Evolutionary conservation across 1,140 invertebrate genomes (phyloP), one percentile per base, ranked within the genome.

Genomic region (Tribolium madens): DNA sequence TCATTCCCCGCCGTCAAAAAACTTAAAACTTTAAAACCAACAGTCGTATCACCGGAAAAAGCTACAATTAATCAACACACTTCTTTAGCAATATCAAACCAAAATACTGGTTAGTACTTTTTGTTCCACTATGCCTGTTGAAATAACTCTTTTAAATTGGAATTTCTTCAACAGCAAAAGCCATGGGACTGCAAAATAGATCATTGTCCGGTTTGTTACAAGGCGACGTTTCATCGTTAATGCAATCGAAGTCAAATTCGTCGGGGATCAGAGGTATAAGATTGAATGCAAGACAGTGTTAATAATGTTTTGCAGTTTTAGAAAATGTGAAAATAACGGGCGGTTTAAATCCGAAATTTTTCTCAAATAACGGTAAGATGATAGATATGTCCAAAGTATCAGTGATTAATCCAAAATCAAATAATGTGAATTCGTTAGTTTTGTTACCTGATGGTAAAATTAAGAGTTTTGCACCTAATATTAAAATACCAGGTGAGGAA

Each of bases 361-460:
- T 83, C 48, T 74, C 80, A 3, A 83, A 78, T 33, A 42, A 13
- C n/a, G 79, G 79, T n/a, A 76, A 80, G 15, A 71, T 78, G 14
- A 78, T 84, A 18, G 82, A 83, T 77, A 60, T 84, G 14, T 81
- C 82, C 13, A 84, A 83, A 78, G 71, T 83, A 14, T 81, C 80
- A 71, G 47, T 83, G 21, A 60, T 81, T 17, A 79, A 81, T 46
- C 76, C 81, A 15, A 71, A 73, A 73, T 13, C 57, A 12, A 52
- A 9, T 14, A 52, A 73, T 47, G 12, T 3, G 15, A 71, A 71
- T 64, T 64, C 57, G 12, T n/a, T 85, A 21, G 76, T 85, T 9
- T 42, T 84, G 26, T 64, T 84, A 21, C 80, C 82, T 10, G 84
- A 85, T 78, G 84, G 84, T 50, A 82, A 82, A 79, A 78, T 81